phyloP scores from a whole-genome alignment of 2,888 invertebrate genomes.

The Tetheella fluctuosa region DNA sequence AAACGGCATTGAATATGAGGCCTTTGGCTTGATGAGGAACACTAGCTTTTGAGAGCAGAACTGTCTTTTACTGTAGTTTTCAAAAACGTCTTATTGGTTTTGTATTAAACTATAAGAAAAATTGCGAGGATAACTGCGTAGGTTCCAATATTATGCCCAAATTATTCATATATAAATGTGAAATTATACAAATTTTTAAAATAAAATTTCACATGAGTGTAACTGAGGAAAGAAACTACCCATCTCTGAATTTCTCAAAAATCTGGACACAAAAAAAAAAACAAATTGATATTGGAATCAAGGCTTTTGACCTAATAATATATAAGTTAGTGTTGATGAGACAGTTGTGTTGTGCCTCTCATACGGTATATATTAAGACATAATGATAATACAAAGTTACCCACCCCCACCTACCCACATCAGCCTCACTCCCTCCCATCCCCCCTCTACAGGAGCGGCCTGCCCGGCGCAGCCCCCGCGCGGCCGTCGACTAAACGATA shows the following conservation, averaged over 20 bases:
- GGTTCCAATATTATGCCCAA: constrained; percentile 16
- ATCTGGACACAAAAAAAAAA: neutral
- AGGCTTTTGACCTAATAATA: neutral
- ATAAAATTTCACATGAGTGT: neutral
- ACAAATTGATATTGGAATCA: neutral
- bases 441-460: constrained; percentile 65
- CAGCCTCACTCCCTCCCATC: constrained; percentile 51
- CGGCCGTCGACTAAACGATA: constrained; percentile 63
- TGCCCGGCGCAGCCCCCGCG: constrained; percentile 53
- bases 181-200: neutral
- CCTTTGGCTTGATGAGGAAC: constrained; percentile 14
- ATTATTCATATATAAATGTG: constrained; percentile 19
- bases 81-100: too few species aligned
- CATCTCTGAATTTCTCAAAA: neutral
- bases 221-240: neutral
- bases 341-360: constrained; percentile 24
- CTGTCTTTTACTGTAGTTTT: neutral
- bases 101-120: too few species aligned
- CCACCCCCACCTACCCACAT: constrained; percentile 30
- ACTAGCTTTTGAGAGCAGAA: constrained; percentile 1
- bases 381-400: constrained; percentile 55
- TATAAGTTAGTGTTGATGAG: constrained; percentile 12
- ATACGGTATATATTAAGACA: constrained; percentile 28
- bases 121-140: neutral
- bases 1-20: neutral